A percentile compares a stretch with the other conserved stretches of the same genome.
phyloP scores from a whole-genome alignment of 2,797 vertebrate species.

The Fundulus diaphanus region DNA sequence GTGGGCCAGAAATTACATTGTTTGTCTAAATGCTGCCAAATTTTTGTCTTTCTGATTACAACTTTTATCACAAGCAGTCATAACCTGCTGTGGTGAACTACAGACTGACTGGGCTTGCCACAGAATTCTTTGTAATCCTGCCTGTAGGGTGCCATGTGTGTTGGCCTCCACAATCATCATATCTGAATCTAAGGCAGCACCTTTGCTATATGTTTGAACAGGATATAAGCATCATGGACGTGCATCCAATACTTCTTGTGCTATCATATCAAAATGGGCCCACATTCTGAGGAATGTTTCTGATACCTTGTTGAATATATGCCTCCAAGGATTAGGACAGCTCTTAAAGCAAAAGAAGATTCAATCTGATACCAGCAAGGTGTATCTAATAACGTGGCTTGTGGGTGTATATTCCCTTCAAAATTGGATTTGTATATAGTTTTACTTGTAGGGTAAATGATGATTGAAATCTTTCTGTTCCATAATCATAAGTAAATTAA shows the following conservation, averaged over 20 bases:
- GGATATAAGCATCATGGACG: neutral
- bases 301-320: too few relatives aligned
- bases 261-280: neutral
- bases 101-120: neutral
- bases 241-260: neutral
- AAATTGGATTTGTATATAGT: constrained; percentile 33
- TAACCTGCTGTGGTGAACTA: neutral
- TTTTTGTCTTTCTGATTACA: too few relatives aligned
- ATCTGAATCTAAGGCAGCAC: neutral
- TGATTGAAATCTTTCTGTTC: constrained; percentile 60
- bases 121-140: neutral
- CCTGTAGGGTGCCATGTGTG: neutral
- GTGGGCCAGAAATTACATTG: too few relatives aligned
- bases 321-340: too few relatives aligned
- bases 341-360: neutral
- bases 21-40: too few relatives aligned
- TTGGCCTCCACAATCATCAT: neutral
- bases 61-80: too few relatives aligned
- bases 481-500: constrained; percentile 71
- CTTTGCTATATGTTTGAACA: neutral
- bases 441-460: constrained; percentile 40
- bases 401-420: constrained; percentile 14
- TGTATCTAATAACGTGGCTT: neutral
- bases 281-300: neutral
- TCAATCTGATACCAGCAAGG: neutral